These are phyloP conservation scores for Sarcophilus harrisii DNA, from an alignment of 2,797 vertebrate genomes.

Conservation along the genomic window DNA sequence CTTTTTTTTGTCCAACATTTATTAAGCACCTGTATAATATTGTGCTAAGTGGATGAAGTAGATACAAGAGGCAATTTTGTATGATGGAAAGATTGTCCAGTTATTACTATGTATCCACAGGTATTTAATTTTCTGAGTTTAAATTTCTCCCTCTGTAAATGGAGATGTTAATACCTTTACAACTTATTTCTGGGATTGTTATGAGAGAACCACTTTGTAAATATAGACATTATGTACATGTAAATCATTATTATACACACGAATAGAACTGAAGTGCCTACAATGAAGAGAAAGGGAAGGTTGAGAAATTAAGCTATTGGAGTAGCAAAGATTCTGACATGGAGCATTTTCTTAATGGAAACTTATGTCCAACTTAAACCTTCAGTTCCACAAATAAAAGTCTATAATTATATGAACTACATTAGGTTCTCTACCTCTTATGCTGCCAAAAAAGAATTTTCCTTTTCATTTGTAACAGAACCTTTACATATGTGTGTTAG, in stretches of 20 bases:
- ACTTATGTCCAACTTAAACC: neutral
- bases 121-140: neutral
- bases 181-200: neutral
- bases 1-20: neutral
- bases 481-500: neutral
- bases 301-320: neutral
- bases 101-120: neutral
- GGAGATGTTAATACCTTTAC: neutral
- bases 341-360: neutral
- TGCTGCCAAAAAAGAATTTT: conserved; percentile 12
- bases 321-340: neutral
- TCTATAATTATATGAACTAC: conserved; percentile 14
- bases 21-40: neutral
- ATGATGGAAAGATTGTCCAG: neutral
- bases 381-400: neutral
- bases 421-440: conserved; percentile 29
- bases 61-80: neutral
- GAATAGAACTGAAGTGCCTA: neutral
- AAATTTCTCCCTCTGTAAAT: neutral
- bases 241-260: neutral
- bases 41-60: neutral
- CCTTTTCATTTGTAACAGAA: conserved; percentile 20
- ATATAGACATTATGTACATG: neutral
- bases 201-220: neutral
- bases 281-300: neutral